Conservation (phyloP, 2,113 vertebrate species). For the Isichthys henryi region DNA sequence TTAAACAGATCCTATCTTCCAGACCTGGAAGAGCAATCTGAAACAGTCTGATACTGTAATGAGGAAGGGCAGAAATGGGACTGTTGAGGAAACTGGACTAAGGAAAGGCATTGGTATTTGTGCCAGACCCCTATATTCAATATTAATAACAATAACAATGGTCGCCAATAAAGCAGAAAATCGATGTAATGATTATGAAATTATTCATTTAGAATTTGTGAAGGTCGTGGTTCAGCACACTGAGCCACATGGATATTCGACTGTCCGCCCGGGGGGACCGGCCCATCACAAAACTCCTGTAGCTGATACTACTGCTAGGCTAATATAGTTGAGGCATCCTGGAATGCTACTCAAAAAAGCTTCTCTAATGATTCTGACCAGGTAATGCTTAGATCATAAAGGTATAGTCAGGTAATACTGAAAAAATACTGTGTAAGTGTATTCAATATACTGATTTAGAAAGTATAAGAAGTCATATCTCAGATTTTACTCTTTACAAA, state of each 20-base stretch:
- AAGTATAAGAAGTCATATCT: neutral
- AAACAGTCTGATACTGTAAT: constrained; percentile 2
- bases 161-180: neutral
- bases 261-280: neutral
- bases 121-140: neutral
- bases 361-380: neutral
- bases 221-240: neutral
- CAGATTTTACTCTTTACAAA: neutral
- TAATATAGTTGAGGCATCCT: neutral
- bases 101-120: neutral
- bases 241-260: neutral
- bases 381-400: neutral
- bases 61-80: neutral
- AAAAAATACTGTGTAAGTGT: neutral
- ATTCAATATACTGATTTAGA: neutral
- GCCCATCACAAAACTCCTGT: neutral
- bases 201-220: neutral
- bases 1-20: constrained; percentile 27
- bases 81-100: neutral
- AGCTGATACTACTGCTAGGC: neutral
- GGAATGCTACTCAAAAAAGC: neutral
- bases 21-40: constrained; percentile 12
- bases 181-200: neutral
- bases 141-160: neutral
- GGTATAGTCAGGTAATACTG: neutral